A percentile compares a stretch with the other conserved stretches of the same genome.
phyloP scores from a whole-genome alignment of 2,113 vertebrate species.

The Bujurquina vittata region DNA sequence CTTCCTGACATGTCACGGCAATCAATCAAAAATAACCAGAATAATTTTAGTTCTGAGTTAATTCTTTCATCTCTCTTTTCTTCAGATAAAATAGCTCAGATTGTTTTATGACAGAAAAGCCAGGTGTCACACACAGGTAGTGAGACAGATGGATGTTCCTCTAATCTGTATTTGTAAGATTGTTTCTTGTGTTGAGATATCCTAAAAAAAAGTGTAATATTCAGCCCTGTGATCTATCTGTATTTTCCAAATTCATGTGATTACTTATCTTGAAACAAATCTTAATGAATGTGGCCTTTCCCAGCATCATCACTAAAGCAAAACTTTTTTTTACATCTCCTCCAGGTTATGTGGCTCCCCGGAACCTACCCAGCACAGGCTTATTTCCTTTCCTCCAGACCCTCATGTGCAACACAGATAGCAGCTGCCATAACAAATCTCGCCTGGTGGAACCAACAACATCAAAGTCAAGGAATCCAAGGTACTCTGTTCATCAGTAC shows the following conservation, averaged over 20 bases:
- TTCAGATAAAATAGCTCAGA: background rate
- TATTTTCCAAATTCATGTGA: background rate
- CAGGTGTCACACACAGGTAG: background rate
- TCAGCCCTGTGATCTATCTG: background rate
- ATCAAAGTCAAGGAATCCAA: background rate
- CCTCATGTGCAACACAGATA: slow-evolving; percentile 90
- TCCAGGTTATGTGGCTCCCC: slow-evolving; percentile 90
- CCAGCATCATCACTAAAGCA: background rate
- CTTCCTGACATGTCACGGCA: background rate
- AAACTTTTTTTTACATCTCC: slow-evolving; percentile 9
- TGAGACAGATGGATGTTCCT: background rate
- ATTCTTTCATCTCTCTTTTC: background rate
- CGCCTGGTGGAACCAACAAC: slow-evolving; percentile 51
- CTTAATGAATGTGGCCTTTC: background rate
- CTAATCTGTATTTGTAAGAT: background rate
- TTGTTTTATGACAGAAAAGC: background rate
- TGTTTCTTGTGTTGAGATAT: background rate
- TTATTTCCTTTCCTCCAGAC: slow-evolving; percentile 95
- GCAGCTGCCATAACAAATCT: slow-evolving; percentile 83
- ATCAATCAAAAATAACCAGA: background rate
- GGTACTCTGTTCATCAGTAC: slow-evolving; percentile 24
- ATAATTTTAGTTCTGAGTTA: background rate
- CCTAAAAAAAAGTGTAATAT: background rate
- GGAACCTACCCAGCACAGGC: slow-evolving; percentile 93
- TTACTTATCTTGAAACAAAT: background rate